phyloP scores from a whole-genome alignment of 2,797 vertebrate genomes.

The Darevskia mixta region DNA sequence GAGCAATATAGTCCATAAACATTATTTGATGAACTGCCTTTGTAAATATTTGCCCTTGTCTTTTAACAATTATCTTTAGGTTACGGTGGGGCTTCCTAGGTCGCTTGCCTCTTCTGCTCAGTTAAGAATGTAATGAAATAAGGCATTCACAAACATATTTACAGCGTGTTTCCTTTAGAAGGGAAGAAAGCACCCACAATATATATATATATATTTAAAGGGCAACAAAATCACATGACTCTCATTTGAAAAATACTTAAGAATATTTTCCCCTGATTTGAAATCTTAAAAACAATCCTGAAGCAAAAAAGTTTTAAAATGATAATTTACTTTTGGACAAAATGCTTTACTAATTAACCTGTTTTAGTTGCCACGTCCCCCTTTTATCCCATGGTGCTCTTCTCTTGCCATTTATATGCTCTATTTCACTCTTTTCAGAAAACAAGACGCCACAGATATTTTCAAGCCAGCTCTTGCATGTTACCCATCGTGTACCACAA shows the following conservation, averaged over 20 bases:
- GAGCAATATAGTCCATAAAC: slow-evolving; percentile 8
- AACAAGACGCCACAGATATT: slow-evolving; percentile 71
- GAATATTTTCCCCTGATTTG: slow-evolving; percentile 32
- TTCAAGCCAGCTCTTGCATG: slow-evolving; percentile 78
- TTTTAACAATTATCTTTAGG: slow-evolving; percentile 62
- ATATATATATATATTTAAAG: slow-evolving; percentile 16
- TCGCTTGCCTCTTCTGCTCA: slow-evolving; percentile 54
- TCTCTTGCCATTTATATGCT: slow-evolving; percentile 80
- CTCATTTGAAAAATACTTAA: slow-evolving; percentile 45
- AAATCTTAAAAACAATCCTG: slow-evolving; percentile 9
- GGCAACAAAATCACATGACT: slow-evolving; percentile 25
- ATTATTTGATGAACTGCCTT: slow-evolving; percentile 61
- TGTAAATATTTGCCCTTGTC: slow-evolving; percentile 50
- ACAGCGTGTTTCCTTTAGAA: slow-evolving; percentile 33
- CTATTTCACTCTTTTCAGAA: slow-evolving; percentile 81
- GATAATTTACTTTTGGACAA: slow-evolving; percentile 48
- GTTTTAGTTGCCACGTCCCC: slow-evolving; percentile 70
- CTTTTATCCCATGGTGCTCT: slow-evolving; percentile 72
- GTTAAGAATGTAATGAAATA: slow-evolving; percentile 49
- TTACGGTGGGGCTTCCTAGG: slow-evolving; percentile 65
- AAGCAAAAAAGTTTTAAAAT: slow-evolving; percentile 53
- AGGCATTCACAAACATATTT: slow-evolving; percentile 64
- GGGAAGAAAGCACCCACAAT: not conserved
- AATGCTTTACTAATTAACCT: slow-evolving; percentile 82
- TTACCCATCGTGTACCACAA: slow-evolving; percentile 74